Evolutionary conservation across 1,140 invertebrate species (phyloP).

Genomic region (Calephelis nemesis): DNA sequence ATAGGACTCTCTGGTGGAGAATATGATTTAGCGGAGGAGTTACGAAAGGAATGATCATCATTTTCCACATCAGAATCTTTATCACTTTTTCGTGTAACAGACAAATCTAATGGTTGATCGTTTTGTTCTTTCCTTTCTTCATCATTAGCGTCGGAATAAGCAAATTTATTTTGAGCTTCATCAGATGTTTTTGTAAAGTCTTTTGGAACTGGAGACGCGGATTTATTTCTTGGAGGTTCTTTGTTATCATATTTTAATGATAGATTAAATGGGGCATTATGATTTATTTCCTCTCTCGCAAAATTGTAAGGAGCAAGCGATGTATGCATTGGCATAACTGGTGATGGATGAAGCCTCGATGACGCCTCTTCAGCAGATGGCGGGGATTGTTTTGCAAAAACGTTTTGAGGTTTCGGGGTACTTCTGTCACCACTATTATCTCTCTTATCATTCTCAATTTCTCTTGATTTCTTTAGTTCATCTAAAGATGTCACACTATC

Average conservation of each 20-base stretch:
- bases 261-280: constrained; percentile 61
- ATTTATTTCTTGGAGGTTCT: constrained; percentile 44
- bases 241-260: constrained; percentile 61
- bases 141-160: constrained; percentile 59
- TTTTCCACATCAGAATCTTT: constrained; percentile 63
- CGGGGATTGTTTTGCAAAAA: constrained; percentile 80
- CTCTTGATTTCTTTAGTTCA: constrained; percentile 57
- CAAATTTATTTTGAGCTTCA: constrained; percentile 50
- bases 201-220: constrained; percentile 61
- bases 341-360: constrained; percentile 82
- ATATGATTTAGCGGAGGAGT: constrained; percentile 69
- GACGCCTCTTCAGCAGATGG: constrained; percentile 83
- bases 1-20: constrained; percentile 68
- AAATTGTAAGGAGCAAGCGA: constrained; percentile 66
- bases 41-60: constrained; percentile 65
- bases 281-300: constrained; percentile 59
- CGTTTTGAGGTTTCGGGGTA: constrained; percentile 69
- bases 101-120: constrained; percentile 88
- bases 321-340: constrained; percentile 78
- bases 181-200: constrained; percentile 60
- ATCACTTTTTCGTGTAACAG: constrained; percentile 79
- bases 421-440: constrained; percentile 53
- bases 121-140: constrained; percentile 60
- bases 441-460: constrained; percentile 54
- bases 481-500: constrained; percentile 64